Conservation (phyloP, 2,113 vertebrate genomes). For the Protobothrops flavoviridis region DNA sequence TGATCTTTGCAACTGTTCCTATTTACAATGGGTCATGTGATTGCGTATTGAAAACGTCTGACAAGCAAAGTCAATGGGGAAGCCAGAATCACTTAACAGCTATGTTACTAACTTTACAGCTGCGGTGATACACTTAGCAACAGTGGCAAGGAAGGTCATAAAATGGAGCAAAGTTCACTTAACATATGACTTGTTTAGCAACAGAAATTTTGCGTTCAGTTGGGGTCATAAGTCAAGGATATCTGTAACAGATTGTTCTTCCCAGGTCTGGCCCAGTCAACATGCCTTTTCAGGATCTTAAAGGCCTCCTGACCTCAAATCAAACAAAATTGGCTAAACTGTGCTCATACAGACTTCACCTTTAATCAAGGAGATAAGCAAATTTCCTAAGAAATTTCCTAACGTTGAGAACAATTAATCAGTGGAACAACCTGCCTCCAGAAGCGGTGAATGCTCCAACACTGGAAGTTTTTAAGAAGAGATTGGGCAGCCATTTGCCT, state of each 20-base stretch:
- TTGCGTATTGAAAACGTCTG: fast-evolving
- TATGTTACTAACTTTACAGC: background rate
- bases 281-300: background rate
- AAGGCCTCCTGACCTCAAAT: background rate
- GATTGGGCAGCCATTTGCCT: too few relatives aligned
- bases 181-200: background rate
- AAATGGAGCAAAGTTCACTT: background rate
- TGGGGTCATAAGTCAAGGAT: background rate
- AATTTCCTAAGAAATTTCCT: too few relatives aligned
- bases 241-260: background rate
- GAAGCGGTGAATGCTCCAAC: too few relatives aligned
- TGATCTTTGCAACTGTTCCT: too few relatives aligned
- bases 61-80: background rate
- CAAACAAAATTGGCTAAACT: background rate
- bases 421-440: too few relatives aligned
- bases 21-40: background rate
- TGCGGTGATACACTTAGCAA: background rate
- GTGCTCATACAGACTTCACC: background rate
- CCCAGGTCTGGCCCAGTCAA: background rate
- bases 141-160: background rate
- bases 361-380: too few relatives aligned
- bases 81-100: background rate
- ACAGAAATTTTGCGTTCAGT: background rate
- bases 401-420: too few relatives aligned
- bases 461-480: too few relatives aligned